Evolutionary conservation across 2,113 vertebrate genomes (phyloP).

Genomic region (Ceuthmochares aereus): DNA sequence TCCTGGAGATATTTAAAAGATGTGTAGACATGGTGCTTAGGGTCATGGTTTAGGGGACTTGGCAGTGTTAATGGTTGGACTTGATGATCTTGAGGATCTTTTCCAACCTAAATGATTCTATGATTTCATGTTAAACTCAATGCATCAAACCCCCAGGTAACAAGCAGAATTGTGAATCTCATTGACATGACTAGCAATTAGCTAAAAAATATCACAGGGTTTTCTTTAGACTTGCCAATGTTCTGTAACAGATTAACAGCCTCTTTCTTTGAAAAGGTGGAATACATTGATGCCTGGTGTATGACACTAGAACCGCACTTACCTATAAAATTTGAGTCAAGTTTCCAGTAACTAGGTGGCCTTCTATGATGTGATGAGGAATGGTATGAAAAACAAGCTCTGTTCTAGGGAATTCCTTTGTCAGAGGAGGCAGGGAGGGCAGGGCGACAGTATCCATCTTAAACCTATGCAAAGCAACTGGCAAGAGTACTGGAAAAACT

Average conservation of each 20-base stretch:
- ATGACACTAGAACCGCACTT: neutral
- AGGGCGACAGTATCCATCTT: neutral
- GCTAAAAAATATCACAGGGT: neutral
- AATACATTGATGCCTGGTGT: neutral
- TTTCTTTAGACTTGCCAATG: neutral
- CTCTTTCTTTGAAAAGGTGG: neutral
- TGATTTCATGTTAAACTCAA: neutral
- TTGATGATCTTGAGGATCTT: neutral
- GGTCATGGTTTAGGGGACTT: neutral
- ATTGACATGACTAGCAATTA: neutral
- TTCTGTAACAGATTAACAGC: neutral
- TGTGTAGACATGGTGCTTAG: neutral
- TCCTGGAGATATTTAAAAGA: neutral
- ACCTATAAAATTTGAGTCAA: neutral
- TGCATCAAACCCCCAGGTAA: neutral
- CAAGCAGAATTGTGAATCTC: neutral
- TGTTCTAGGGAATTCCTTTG: neutral
- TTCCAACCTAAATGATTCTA: neutral
- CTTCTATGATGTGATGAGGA: neutral
- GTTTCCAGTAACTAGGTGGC: neutral
- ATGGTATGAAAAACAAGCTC: neutral
- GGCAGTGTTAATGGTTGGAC: neutral
- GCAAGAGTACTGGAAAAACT: neutral
- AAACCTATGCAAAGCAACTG: neutral
- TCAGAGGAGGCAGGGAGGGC: too few relatives aligned